Base-by-base conservation (phyloP, 2,888 invertebrate species). In the Tipula unca region DNA sequence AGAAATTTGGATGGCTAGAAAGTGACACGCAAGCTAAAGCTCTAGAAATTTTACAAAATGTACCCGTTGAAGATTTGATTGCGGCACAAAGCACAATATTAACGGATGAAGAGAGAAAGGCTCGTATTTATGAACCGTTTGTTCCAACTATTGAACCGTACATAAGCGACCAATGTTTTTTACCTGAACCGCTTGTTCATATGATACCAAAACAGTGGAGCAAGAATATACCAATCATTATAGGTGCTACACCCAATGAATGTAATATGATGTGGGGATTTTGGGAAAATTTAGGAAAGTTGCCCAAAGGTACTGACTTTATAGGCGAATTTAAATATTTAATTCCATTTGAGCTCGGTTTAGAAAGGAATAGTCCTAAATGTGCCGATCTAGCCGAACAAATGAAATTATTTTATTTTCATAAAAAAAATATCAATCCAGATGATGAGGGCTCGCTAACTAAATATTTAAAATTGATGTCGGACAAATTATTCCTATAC, bases 171-270 rank as follows among this genome's bases (percentile, higher is more conserved):
- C 89, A 90, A 85, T 90, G 90, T 86, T 89, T 90, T 1, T 89
- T 91, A 86, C 89, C 89, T 0, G 88, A 87, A 25, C 86, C 89
- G 1, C 90, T 90, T 0, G 86, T 90, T 13, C 88, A 90, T 85
- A 89, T 91, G 90, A 88, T 90, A 88, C 89, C 89, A 54, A 88
- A 88, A 39, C 88, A 89, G 20, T 91, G 90, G 90, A 89, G 90
- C 86, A 90, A 90, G 20, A 90, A 91, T 0, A 92, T 92, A 5
- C 93, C 93, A 0, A 88, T 91, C 0, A 91, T 93, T 3, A 90
- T 92, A 87, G 93, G 93, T 6, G 88, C 93, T 0, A 93, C 92
- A 85, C 92, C 92, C 0, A 92, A 92, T 0, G 93, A 93, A 89
- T 93, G 93, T 35, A 48, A 48, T 17, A 48, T 48, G 48, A 6